These are phyloP conservation scores for Dermatemys mawii DNA, from an alignment of 2,113 vertebrate genomes.

Conservation along the genomic window DNA sequence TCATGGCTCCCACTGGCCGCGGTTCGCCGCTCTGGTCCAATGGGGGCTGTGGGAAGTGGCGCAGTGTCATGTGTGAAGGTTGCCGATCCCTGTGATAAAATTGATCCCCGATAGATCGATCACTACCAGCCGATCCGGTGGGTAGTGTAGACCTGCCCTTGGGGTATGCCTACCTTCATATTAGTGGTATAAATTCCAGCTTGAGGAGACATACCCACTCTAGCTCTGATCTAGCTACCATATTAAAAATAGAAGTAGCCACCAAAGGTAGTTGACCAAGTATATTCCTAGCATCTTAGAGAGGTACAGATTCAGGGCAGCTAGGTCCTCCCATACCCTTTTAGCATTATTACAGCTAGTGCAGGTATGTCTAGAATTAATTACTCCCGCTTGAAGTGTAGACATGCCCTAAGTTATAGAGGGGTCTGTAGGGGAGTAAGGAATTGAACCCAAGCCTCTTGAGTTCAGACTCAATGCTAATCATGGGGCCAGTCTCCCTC, in stretches of 20 bases:
- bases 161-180: neutral
- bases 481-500: neutral
- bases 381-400: neutral
- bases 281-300: neutral
- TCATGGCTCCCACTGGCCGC: no score
- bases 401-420: neutral
- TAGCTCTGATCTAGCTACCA: neutral
- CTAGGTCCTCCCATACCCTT: neutral
- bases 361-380: neutral
- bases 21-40: no score
- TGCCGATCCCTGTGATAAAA: no score
- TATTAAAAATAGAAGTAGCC: neutral
- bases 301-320: neutral
- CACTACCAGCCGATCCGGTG: no score
- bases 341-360: neutral
- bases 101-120: no score
- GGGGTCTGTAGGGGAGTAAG: neutral
- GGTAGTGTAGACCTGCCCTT: neutral
- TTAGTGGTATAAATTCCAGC: neutral
- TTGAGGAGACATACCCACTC: neutral
- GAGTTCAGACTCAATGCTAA: neutral
- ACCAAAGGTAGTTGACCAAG: neutral
- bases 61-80: no score
- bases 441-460: neutral
- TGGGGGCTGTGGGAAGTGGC: no score